A percentile compares a stretch with the other conserved stretches of the same genome.
phyloP scores from a whole-genome alignment of 2,797 vertebrate genomes.

The Alosa sapidissima region DNA sequence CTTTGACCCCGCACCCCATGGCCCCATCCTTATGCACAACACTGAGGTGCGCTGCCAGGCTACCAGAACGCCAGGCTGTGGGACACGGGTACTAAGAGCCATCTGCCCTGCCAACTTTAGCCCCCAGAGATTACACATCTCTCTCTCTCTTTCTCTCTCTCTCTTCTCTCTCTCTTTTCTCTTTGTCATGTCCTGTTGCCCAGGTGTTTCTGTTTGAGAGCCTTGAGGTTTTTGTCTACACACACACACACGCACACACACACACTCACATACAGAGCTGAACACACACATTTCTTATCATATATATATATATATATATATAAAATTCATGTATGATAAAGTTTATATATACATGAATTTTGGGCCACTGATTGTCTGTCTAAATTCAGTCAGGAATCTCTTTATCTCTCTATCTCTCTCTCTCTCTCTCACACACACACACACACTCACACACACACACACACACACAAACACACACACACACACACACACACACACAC shows the following conservation, averaged over 20 bases:
- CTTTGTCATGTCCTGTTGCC: neutral
- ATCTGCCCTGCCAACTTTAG: slow-evolving; percentile 73
- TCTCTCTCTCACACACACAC: neutral
- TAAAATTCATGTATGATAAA: no score
- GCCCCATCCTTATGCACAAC: slow-evolving; percentile 82
- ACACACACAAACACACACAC: no score
- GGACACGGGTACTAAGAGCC: slow-evolving; percentile 87
- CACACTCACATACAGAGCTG: neutral
- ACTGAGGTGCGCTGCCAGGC: slow-evolving; percentile 69
- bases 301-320: no score
- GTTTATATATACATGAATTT: no score
- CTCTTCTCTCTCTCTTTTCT: slow-evolving; percentile 7
- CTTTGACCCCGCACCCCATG: slow-evolving; percentile 56
- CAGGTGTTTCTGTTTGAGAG: neutral
- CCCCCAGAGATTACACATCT: neutral
- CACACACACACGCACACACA: neutral
- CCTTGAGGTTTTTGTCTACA: neutral
- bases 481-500: no score
- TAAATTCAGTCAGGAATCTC: no score
- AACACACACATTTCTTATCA: no score
- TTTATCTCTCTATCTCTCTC: neutral
- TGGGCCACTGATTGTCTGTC: no score
- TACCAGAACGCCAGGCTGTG: slow-evolving; percentile 72
- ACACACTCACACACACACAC: no score
- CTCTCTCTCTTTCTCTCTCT: slow-evolving; percentile 48